These are phyloP conservation scores for Polyploca ridens DNA, from an alignment of 2,888 invertebrate species.

Conservation along the genomic window DNA sequence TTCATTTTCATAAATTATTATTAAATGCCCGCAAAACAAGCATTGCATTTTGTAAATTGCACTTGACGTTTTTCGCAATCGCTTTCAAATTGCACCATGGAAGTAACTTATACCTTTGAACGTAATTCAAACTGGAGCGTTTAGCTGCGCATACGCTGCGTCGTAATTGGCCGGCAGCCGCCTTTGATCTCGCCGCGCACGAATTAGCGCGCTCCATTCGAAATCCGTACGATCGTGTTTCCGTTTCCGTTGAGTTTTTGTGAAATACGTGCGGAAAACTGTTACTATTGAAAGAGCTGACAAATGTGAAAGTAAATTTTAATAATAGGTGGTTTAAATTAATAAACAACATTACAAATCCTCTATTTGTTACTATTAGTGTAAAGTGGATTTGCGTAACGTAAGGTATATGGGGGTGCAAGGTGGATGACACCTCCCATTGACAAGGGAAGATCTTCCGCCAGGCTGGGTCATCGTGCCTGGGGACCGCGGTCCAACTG, in stretches of 20 bases:
- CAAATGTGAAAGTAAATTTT: background rate
- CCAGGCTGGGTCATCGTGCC: too few relatives aligned
- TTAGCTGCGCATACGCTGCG: slow-evolving; percentile 67
- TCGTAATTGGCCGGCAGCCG: slow-evolving; percentile 62
- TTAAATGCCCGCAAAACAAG: too few relatives aligned
- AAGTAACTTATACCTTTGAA: slow-evolving; percentile 29
- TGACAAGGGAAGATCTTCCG: too few relatives aligned
- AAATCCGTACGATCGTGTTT: slow-evolving; percentile 60
- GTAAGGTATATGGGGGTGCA: too few relatives aligned
- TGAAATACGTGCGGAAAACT: slow-evolving; percentile 24
- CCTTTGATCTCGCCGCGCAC: slow-evolving; percentile 77
- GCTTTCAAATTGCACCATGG: background rate
- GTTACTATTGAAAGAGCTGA: background rate
- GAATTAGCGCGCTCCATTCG: slow-evolving; percentile 66
- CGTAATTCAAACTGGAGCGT: slow-evolving; percentile 65
- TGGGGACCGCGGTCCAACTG: too few relatives aligned
- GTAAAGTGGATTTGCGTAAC: too few relatives aligned
- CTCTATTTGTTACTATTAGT: background rate
- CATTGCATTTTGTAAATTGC: too few relatives aligned
- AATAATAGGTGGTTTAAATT: background rate
- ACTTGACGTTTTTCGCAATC: too few relatives aligned
- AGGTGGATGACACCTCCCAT: too few relatives aligned
- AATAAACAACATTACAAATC: too few relatives aligned
- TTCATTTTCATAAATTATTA: too few relatives aligned
- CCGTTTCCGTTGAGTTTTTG: slow-evolving; percentile 57